Conservation (phyloP, 2,888 invertebrate genomes). For the Halocaridina rubra region DNA sequence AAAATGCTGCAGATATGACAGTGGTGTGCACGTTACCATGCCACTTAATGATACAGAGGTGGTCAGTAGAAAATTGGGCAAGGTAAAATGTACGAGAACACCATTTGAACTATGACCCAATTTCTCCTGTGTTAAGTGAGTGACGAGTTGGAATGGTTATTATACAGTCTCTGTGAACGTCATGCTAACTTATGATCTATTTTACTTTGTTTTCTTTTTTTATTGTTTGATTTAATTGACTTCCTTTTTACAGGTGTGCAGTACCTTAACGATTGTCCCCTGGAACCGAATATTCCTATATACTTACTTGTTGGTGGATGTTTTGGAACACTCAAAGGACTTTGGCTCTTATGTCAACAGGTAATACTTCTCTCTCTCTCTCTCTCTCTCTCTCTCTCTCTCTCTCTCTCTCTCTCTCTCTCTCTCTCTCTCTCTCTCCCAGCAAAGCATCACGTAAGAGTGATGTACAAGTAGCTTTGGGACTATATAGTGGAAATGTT, state of each 20-base stretch:
- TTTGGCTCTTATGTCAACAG: constrained; percentile 72
- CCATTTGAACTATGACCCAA: no score
- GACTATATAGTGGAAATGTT: no score
- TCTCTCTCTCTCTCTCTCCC: background rate
- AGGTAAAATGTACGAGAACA: no score
- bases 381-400: background rate
- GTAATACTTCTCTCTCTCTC: constrained; percentile 65
- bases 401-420: background rate
- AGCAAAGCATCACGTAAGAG: background rate
- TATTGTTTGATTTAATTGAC: background rate
- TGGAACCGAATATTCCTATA: constrained; percentile 80
- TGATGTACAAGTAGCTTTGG: no score
- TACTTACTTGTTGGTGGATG: constrained; percentile 88
- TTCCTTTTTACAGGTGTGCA: constrained; percentile 77
- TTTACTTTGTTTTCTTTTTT: background rate
- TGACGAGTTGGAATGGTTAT: no score
- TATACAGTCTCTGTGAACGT: background rate
- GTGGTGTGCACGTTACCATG: no score
- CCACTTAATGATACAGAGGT: no score
- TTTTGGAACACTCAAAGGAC: constrained; percentile 78
- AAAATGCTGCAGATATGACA: no score
- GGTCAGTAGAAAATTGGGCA: no score
- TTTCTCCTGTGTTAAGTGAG: no score
- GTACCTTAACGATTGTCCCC: constrained; percentile 82
- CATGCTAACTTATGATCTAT: background rate